A percentile compares a stretch with the other conserved stretches of the same genome.
Conservation (phyloP, 2,888 invertebrate genomes). For the Lordiphosa andalusiaca region DNA sequence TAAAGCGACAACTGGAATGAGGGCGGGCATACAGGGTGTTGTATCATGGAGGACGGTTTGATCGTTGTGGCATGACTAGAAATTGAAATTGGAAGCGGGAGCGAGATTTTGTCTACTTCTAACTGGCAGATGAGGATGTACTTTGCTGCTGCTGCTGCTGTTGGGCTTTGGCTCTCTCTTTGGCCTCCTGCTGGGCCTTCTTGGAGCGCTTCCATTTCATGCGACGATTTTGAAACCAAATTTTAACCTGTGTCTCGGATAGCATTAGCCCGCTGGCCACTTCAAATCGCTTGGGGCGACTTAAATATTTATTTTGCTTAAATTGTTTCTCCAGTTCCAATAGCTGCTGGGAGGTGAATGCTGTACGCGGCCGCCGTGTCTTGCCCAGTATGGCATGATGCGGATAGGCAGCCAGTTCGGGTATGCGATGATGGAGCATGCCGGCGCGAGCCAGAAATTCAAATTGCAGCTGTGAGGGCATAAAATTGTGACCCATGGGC, state of each 20-base stretch:
- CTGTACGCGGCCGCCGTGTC: constrained; percentile 96
- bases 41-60: constrained; percentile 51
- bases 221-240: constrained; percentile 98
- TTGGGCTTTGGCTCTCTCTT: constrained; percentile 80
- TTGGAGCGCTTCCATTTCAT: constrained; percentile 99
- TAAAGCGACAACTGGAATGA: constrained; percentile 16
- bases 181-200: constrained; percentile 95
- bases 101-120: constrained; percentile 25
- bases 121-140: constrained; percentile 44
- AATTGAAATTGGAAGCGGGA: constrained; percentile 15
- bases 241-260: constrained; percentile 98
- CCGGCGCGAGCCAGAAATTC: constrained; percentile 96
- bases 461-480: constrained; percentile 81
- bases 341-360: constrained; percentile 97
- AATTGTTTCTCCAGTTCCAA: constrained; percentile 99
- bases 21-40: constrained; percentile 45
- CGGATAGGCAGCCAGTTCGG: constrained; percentile 88
- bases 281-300: constrained; percentile 98
- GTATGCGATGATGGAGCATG: constrained; percentile 94
- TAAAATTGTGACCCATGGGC: constrained; percentile 81
- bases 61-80: constrained; percentile 59
- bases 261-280: constrained; percentile 98
- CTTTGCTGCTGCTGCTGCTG: constrained; percentile 57
- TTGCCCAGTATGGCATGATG: constrained; percentile 92
- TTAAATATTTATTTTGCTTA: constrained; percentile 98